phyloP scores from a whole-genome alignment of 2,888 invertebrate genomes.

The Trachelus tabidus region DNA sequence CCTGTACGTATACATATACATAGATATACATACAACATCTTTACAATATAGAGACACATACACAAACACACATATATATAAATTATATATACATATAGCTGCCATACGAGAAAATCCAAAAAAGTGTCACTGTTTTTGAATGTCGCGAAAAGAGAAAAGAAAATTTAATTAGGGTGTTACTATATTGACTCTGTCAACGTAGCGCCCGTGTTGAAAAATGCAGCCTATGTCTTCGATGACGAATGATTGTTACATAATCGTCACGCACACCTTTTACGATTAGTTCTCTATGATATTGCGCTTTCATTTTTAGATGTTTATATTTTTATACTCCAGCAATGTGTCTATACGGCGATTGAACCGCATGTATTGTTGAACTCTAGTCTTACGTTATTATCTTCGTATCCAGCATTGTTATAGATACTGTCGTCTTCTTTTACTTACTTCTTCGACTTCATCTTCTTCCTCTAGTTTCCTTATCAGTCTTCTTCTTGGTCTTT shows the following conservation, averaged over 20 bases:
- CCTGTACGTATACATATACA: slow-evolving; percentile 9
- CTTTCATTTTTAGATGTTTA: slow-evolving; percentile 59
- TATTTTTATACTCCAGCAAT: slow-evolving; percentile 61
- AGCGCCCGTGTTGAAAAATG: slow-evolving; percentile 24
- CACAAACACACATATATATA: slow-evolving; percentile 7
- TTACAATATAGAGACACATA: neutral
- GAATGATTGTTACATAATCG: slow-evolving; percentile 31
- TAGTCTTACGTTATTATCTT: slow-evolving; percentile 62
- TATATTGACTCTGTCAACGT: neutral
- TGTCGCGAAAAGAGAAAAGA: slow-evolving; percentile 23
- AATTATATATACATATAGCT: slow-evolving; percentile 18
- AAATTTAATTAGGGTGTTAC: slow-evolving; percentile 24
- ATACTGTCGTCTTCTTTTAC: neutral
- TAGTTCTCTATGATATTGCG: slow-evolving; percentile 42
- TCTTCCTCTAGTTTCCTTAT: neutral
- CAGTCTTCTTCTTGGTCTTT: neutral
- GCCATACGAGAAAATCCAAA: slow-evolving; percentile 30
- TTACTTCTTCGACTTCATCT: slow-evolving; percentile 13
- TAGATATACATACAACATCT: slow-evolving; percentile 16
- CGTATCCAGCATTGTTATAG: slow-evolving; percentile 33
- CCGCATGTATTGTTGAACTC: slow-evolving; percentile 64
- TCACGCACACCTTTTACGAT: slow-evolving; percentile 30
- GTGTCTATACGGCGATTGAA: slow-evolving; percentile 53
- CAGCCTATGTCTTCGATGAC: slow-evolving; percentile 21
- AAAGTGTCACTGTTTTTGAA: slow-evolving; percentile 28